Percentiles rank a stretch among this genome's conserved stretches.
phyloP scores from a whole-genome alignment of 2,113 vertebrate species.

The Malurus cyaneus region DNA sequence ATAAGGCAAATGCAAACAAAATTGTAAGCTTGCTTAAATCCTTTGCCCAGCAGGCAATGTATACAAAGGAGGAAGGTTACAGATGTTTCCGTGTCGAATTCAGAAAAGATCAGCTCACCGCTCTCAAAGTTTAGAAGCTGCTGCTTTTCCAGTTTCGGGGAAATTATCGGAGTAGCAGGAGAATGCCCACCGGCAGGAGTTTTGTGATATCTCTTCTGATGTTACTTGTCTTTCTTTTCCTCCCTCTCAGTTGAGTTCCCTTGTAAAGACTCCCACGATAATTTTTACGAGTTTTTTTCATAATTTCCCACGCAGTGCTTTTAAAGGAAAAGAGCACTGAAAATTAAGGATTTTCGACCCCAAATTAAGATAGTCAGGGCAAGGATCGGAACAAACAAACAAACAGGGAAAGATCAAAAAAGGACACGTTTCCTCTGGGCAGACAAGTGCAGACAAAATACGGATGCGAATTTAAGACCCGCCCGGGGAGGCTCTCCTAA shows the following conservation, averaged over 20 bases:
- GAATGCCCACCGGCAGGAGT: not conserved
- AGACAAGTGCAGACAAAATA: conserved; percentile 6
- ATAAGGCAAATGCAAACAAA: conserved; percentile 55
- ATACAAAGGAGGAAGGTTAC: conserved; percentile 28
- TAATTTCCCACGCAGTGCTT: not conserved
- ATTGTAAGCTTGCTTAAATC: conserved; percentile 32
- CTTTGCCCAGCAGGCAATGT: conserved; percentile 9
- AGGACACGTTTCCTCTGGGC: not conserved
- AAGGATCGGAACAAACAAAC: not conserved
- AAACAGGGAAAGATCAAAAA: not conserved
- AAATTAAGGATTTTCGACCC: not conserved
- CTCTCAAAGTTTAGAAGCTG: conserved; percentile 24
- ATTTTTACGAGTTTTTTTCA: conserved; percentile 9
- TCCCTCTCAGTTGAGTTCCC: not conserved
- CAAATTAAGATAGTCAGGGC: not conserved
- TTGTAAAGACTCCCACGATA: not conserved
- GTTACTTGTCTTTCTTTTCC: not conserved
- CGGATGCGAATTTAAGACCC: not conserved
- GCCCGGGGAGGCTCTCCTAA: not conserved
- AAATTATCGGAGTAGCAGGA: not conserved
- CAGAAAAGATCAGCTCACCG: conserved; percentile 19
- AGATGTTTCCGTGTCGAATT: conserved; percentile 15
- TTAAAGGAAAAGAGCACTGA: conserved; percentile 2
- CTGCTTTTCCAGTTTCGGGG: conserved; percentile 13
- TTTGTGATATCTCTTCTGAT: not conserved